Percentiles rank a stretch among this genome's conserved stretches.
phyloP scores from a whole-genome alignment of 2,797 vertebrate species.

The Phoebastria nigripes region DNA sequence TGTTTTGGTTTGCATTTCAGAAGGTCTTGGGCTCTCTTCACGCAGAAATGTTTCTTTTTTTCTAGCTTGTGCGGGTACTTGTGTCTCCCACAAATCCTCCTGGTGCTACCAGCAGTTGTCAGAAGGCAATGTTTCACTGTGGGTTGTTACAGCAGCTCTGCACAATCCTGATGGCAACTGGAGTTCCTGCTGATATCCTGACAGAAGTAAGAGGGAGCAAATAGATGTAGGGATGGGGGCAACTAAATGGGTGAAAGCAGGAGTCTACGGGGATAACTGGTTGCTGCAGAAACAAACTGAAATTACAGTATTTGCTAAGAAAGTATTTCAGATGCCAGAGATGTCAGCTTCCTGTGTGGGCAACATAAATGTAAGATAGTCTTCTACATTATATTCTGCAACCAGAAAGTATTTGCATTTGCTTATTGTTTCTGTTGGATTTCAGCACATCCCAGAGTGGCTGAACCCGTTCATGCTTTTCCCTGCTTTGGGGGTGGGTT shows the following conservation, averaged over 20 bases:
- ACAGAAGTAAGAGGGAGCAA: conserved; percentile 82
- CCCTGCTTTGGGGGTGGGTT: not conserved
- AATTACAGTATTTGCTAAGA: rapidly evolving
- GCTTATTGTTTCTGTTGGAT: not conserved
- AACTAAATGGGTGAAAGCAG: rapidly evolving
- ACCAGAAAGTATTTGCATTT: not conserved
- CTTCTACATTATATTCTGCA: rapidly evolving
- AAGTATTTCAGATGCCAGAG: not conserved
- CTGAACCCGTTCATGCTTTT: not conserved
- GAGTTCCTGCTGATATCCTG: conserved; percentile 95
- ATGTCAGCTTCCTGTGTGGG: not conserved
- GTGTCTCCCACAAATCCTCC: conserved; percentile 96
- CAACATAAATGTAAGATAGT: not conserved
- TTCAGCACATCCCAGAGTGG: not conserved
- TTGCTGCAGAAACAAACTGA: not conserved
- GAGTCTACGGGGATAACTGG: not conserved
- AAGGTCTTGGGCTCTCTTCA: not conserved
- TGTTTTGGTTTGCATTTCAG: not conserved
- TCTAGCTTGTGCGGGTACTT: conserved; percentile 90
- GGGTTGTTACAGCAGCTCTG: conserved; percentile 95
- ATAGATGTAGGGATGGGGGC: rapidly evolving
- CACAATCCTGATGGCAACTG: conserved; percentile 96
- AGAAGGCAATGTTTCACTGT: conserved; percentile 95
- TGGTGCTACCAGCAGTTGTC: conserved; percentile 92
- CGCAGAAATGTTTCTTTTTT: rapidly evolving